Percentiles rank a stretch among this genome's conserved stretches.
Evolutionary conservation across 2,797 vertebrate genomes (phyloP).

Genomic region (Propithecus perrieri): DNA sequence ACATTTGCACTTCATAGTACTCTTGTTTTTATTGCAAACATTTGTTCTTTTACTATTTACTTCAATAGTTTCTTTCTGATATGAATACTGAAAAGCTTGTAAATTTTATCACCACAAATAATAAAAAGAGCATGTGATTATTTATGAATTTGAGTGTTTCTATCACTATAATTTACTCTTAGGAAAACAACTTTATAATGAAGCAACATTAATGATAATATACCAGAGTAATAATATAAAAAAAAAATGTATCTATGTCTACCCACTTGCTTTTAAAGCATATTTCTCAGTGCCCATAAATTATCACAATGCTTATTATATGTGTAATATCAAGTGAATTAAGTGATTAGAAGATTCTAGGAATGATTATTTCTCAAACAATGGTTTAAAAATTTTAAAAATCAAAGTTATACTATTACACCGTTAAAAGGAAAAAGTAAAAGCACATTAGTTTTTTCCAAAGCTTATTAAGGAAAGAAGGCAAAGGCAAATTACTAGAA

Average conservation of each 20-base stretch:
- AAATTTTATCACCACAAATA: neutral
- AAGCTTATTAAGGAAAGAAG: neutral
- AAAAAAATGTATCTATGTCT: neutral
- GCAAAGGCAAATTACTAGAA: neutral
- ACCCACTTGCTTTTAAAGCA: neutral
- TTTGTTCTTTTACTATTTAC: neutral
- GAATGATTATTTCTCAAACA: conserved; percentile 7
- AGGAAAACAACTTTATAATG: conserved; percentile 32
- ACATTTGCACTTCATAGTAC: neutral
- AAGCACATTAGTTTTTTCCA: neutral
- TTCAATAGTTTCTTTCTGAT: neutral
- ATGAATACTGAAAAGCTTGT: neutral
- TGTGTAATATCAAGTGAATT: neutral
- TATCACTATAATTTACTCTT: conserved; percentile 17
- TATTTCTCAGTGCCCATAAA: neutral
- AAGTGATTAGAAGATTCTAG: neutral
- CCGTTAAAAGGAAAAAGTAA: neutral
- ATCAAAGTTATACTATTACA: neutral
- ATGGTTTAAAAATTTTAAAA: neutral
- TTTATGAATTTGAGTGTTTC: neutral
- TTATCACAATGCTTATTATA: neutral
- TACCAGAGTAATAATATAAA: neutral
- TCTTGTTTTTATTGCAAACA: neutral
- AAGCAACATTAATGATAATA: neutral
- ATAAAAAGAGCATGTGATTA: neutral